A percentile compares a stretch with the other conserved stretches of the same genome.
phyloP scores from a whole-genome alignment of 2,888 invertebrate species.

The Strigamia transsilvanica region DNA sequence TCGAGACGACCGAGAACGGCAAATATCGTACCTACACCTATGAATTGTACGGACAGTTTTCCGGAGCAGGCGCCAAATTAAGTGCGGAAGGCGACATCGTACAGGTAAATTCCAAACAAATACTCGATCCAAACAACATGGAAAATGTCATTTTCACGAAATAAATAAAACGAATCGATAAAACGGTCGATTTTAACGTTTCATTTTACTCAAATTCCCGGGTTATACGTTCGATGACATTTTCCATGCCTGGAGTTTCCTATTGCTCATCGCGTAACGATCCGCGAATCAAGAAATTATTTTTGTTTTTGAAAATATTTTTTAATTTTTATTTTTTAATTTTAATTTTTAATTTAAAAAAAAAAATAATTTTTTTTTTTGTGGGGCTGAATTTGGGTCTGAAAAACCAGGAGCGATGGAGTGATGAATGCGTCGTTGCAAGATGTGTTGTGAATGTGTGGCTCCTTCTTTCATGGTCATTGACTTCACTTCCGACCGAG shows the following conservation, averaged over 20 bases:
- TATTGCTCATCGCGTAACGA: too few species aligned
- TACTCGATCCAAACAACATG: not conserved
- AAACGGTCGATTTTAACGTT: too few species aligned
- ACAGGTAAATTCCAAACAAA: slow-evolving; percentile 30
- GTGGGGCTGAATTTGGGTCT: not conserved
- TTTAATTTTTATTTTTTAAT: too few species aligned
- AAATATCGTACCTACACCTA: slow-evolving; percentile 50
- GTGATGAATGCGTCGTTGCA: slow-evolving; percentile 15
- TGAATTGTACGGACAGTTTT: slow-evolving; percentile 55
- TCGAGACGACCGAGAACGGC: slow-evolving; percentile 47
- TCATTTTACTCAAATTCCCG: too few species aligned
- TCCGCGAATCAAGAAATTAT: too few species aligned
- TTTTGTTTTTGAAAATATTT: too few species aligned
- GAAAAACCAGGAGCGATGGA: slow-evolving; percentile 1
- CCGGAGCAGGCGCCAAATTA: slow-evolving; percentile 51
- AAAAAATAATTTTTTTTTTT: not conserved
- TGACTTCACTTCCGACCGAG: slow-evolving; percentile 8
- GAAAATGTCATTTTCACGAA: too few species aligned
- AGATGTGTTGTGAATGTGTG: slow-evolving; percentile 5
- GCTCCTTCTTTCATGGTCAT: slow-evolving; percentile 20
- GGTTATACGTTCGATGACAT: too few species aligned
- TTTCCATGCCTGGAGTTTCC: too few species aligned
- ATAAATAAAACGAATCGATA: too few species aligned
- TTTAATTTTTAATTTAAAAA: not conserved
- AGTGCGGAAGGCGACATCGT: slow-evolving; percentile 53